Conservation (phyloP, 2,113 vertebrate genomes). For the Ammodytes dubius region DNA sequence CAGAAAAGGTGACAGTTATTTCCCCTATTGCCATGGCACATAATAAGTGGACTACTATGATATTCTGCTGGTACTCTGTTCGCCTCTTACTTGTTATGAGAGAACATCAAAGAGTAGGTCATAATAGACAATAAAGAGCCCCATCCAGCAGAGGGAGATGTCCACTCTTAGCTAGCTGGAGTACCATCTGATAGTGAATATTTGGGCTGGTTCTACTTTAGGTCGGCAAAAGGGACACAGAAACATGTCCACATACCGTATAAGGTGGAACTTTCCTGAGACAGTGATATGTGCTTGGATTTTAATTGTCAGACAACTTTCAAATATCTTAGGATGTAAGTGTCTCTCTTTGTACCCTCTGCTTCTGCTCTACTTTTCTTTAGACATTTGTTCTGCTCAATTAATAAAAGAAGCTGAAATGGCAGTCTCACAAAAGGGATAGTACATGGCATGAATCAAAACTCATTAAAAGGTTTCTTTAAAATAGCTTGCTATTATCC, state of each 20-base stretch:
- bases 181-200: not conserved
- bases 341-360: not conserved
- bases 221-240: not conserved
- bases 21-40: slow-evolving; percentile 7
- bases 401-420: slow-evolving; percentile 18
- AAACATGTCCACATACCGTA: not conserved
- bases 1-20: slow-evolving; percentile 29
- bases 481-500: slow-evolving; percentile 1
- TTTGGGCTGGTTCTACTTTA: slow-evolving; percentile 10
- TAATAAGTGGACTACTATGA: slow-evolving; percentile 37
- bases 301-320: not conserved
- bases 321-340: not conserved
- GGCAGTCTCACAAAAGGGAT: slow-evolving; percentile 21
- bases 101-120: slow-evolving; percentile 28
- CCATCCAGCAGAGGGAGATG: slow-evolving; percentile 72
- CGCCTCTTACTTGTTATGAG: slow-evolving; percentile 18
- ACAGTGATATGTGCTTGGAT: not conserved
- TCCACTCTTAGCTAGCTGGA: slow-evolving; percentile 29
- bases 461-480: not conserved
- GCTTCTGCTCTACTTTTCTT: not conserved
- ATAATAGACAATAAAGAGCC: slow-evolving; percentile 43
- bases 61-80: slow-evolving; percentile 45
- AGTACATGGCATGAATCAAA: slow-evolving; percentile 17
- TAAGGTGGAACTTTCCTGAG: slow-evolving; percentile 8
- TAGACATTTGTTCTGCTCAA: not conserved